A percentile compares a stretch with the other conserved stretches of the same genome.
These are phyloP conservation scores for Heterohyrax brucei DNA, from an alignment of 2,797 vertebrate species.

Conservation along the genomic window DNA sequence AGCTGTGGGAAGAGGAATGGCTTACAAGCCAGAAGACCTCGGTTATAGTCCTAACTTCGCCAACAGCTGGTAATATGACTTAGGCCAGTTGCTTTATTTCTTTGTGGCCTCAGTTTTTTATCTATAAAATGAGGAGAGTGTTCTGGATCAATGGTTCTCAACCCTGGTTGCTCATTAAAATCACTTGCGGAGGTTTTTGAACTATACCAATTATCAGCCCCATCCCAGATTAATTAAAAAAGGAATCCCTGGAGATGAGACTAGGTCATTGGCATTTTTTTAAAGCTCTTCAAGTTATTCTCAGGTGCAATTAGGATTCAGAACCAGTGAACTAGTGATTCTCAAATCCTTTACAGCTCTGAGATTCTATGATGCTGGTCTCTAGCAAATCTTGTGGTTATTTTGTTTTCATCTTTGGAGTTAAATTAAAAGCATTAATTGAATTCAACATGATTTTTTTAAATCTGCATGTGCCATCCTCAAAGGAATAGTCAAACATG, in stretches of 20 bases:
- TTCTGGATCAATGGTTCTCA: slow-evolving; percentile 37
- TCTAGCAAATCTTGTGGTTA: slow-evolving; percentile 9
- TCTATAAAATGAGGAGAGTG: slow-evolving; percentile 25
- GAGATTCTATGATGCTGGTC: background rate
- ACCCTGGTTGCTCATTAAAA: background rate
- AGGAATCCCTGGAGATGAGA: background rate
- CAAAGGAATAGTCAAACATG: background rate
- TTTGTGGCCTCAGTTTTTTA: slow-evolving; percentile 45
- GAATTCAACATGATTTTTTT: background rate
- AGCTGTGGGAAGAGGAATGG: background rate
- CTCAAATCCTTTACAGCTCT: background rate
- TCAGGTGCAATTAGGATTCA: slow-evolving; percentile 12
- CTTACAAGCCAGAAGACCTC: background rate
- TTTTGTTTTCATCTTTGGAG: slow-evolving; percentile 18
- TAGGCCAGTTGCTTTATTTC: background rate
- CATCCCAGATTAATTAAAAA: slow-evolving; percentile 39
- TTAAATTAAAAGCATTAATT: background rate
- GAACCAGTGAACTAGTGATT: background rate
- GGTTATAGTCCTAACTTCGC: background rate
- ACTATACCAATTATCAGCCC: background rate
- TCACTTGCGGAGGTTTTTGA: background rate
- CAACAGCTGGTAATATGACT: slow-evolving; percentile 5
- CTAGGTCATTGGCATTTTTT: background rate
- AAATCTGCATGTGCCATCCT: background rate
- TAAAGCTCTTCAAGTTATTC: slow-evolving; percentile 9